Evolutionary conservation across 2,888 invertebrate species (phyloP).

Genomic region (Campaea margaritaria): DNA sequence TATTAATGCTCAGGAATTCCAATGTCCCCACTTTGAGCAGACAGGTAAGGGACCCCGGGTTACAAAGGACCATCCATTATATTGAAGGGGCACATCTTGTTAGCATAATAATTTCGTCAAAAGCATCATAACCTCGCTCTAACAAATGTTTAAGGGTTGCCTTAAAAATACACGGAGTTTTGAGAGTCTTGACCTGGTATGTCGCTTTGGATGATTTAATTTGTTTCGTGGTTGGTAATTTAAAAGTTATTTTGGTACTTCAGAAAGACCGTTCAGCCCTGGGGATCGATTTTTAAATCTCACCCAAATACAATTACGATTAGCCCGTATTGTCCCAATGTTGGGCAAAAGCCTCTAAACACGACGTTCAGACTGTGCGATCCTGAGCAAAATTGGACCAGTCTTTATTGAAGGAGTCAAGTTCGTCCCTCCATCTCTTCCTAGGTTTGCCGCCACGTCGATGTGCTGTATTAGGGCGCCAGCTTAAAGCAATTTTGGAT

Average conservation of each 20-base stretch:
- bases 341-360: no score
- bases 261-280: no score
- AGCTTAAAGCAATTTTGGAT: no score
- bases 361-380: no score
- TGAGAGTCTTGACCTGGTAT: slow-evolving; percentile 9
- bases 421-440: no score
- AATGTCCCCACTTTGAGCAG: slow-evolving; percentile 63
- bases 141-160: slow-evolving; percentile 35
- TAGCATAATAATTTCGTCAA: slow-evolving; percentile 63
- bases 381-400: no score
- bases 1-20: slow-evolving; percentile 72
- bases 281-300: no score
- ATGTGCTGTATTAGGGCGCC: no score
- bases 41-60: slow-evolving; percentile 59
- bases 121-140: slow-evolving; percentile 42
- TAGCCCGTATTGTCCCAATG: no score
- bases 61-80: slow-evolving; percentile 68
- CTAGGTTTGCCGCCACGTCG: no score
- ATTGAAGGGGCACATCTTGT: slow-evolving; percentile 59
- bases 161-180: slow-evolving; percentile 24
- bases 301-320: no score
- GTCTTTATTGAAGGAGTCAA: no score
- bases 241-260: neutral
- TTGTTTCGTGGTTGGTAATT: neutral
- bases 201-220: neutral